Conservation (phyloP, 1,140 invertebrate genomes). For the Harpegnathos saltator region DNA sequence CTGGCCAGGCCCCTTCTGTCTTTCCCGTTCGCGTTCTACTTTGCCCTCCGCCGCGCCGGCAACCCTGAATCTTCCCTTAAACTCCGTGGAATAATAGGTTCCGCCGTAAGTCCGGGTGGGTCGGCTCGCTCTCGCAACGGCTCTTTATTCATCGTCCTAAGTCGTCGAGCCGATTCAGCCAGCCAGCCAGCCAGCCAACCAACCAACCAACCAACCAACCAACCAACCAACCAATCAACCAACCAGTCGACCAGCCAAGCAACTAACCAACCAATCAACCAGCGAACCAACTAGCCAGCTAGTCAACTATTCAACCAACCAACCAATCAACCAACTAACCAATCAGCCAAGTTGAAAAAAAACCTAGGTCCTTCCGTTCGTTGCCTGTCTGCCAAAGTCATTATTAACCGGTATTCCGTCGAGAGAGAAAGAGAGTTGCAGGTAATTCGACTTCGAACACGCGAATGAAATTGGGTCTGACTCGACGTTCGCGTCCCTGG, state of each 20-base stretch:
- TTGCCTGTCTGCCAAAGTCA: conserved; percentile 64
- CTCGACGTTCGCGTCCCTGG: conserved; percentile 14
- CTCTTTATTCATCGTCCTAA: conserved; percentile 42
- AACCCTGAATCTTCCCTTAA: conserved; percentile 51
- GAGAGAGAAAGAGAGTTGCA: conserved; percentile 47
- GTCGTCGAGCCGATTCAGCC: conserved; percentile 51
- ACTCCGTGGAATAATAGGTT: conserved; percentile 70
- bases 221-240: conserved; percentile 11
- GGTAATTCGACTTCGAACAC: conserved; percentile 73
- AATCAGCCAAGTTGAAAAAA: not conserved
- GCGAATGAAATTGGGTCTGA: conserved; percentile 72
- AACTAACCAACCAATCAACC: conserved; percentile 19
- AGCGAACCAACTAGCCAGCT: not conserved
- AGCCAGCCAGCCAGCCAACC: not conserved
- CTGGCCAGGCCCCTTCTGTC: conserved; percentile 2
- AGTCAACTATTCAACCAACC: not conserved
- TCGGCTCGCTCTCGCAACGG: conserved; percentile 19
- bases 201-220: not conserved
- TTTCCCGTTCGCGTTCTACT: not conserved
- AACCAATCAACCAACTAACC: conserved; percentile 14
- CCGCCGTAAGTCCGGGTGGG: conserved; percentile 35
- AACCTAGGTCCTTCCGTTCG: not conserved
- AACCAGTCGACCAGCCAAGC: not conserved
- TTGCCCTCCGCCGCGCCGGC: not conserved
- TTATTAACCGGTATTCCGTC: conserved; percentile 66